Evolutionary conservation across 1,140 invertebrate genomes (phyloP), one percentile per base, ranked within the genome.

Genomic region (Hyles euphorbiae): DNA sequence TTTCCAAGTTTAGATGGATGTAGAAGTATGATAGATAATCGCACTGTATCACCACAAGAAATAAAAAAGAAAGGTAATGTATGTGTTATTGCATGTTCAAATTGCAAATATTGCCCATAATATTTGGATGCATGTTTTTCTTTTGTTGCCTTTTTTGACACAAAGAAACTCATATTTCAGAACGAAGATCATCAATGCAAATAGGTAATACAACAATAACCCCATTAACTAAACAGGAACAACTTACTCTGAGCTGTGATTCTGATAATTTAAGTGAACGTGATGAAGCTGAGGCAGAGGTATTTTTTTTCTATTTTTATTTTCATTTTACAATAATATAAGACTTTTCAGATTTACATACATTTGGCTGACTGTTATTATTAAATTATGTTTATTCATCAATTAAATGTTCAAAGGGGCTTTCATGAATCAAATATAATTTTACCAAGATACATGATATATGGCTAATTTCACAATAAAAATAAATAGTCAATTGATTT

Each of bases 271-370:
- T 93, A 34, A 93, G 92, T 78, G 95, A 96, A 68, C 90, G 94
- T 54, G 95, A 96, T 81, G 95, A 96, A 86, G 95, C 95, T 7
- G 94, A 96, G 81, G 94, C 94, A 6, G 94, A 95, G 74, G 93
- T 94, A 70, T 90, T 82, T 69, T 34, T n/a, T 54, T 44, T 11
- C 8, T 10, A 48, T 11, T 11, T 33, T n/a, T 22, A 22, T 22
- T 22, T 22, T 22, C 0, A 22, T 22, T 1, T 22, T 22, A 0
- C 22, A 22, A 22, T 22, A 22, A 22, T 22, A 22, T 22, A 22
- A 22, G 22, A 22, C 22, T 22, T 22, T 22, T 22, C 22, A 22
- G 22, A 22, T 22, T 22, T 22, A 22, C 22, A 22, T 22, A 22
- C 22, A 22, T 22, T 22, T 22, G 22, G 22, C 22, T 22, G 22